These are phyloP conservation scores for Ips typographus DNA, from an alignment of 1,140 invertebrate genomes.

Conservation along the genomic window DNA sequence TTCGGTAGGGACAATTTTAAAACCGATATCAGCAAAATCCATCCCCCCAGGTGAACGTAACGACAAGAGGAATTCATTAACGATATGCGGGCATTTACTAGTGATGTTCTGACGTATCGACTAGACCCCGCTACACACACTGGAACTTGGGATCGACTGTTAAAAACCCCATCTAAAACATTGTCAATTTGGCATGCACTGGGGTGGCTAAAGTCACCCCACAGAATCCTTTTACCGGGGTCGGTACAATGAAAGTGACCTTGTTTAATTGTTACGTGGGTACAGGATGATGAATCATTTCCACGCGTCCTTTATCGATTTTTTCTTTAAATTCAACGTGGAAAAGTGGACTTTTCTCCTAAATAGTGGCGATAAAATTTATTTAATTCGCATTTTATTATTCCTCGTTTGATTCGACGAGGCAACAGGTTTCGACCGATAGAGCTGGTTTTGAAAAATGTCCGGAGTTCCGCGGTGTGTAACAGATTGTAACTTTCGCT, in stretches of 20 bases:
- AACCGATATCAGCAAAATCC: conserved; percentile 17
- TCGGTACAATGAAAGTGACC: conserved; percentile 31
- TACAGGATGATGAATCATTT: conserved; percentile 27
- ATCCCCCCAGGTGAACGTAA: conserved; percentile 20
- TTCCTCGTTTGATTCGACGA: conserved; percentile 12
- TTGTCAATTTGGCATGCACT: conserved; percentile 23
- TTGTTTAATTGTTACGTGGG: conserved; percentile 22
- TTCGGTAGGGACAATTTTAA: conserved; percentile 1
- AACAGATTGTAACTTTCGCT: conserved; percentile 46
- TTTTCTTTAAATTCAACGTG: conserved; percentile 4
- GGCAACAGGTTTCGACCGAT: conserved; percentile 46
- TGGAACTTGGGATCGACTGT: not conserved
- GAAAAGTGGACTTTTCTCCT: not conserved
- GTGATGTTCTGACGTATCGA: not conserved
- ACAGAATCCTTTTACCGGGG: conserved; percentile 36
- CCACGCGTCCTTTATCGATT: conserved; percentile 18
- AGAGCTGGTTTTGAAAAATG: conserved; percentile 48
- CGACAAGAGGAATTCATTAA: conserved; percentile 22
- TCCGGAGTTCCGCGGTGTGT: conserved; percentile 46
- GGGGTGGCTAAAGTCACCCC: conserved; percentile 38
- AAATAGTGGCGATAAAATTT: not conserved
- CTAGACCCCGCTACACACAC: not conserved
- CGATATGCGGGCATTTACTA: conserved; percentile 17
- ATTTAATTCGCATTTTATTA: conserved; percentile 4
- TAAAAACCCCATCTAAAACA: not conserved